phyloP scores from a whole-genome alignment of 92 coral and sea anemone species.

The Zoanthus sansibaricus region DNA sequence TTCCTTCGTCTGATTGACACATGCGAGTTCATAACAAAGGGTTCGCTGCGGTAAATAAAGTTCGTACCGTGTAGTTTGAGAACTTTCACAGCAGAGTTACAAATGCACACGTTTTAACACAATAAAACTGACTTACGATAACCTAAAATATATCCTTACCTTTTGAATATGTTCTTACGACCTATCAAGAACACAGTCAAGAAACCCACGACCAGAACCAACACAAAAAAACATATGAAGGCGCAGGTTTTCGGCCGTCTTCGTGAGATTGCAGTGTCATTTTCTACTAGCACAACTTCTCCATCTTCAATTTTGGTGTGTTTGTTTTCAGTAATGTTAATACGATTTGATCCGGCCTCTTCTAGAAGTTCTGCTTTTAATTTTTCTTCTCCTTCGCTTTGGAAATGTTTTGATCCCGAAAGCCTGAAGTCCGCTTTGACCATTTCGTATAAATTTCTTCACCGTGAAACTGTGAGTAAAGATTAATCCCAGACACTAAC shows the following conservation, averaged over 20 bases:
- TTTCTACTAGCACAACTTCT: constrained; percentile 64
- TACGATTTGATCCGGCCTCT: neutral
- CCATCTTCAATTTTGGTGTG: constrained; percentile 67
- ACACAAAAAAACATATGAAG: constrained; percentile 71
- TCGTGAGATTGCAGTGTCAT: constrained; percentile 57
- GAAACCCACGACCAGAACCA: constrained; percentile 82
- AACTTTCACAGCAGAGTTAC: neutral
- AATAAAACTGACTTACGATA: neutral
- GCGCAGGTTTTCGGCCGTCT: constrained; percentile 79
- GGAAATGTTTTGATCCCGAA: constrained; percentile 62
- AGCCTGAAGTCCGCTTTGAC: constrained; percentile 78
- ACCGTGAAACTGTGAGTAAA: neutral
- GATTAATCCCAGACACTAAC: constrained; percentile 17
- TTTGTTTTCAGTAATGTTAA: constrained; percentile 47
- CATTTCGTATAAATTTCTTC: constrained; percentile 50
- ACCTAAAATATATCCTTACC: constrained; percentile 9
- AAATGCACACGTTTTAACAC: constrained; percentile 11
- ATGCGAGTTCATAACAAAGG: neutral
- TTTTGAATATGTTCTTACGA: constrained; percentile 34
- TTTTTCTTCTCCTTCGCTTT: constrained; percentile 42
- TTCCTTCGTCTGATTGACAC: neutral
- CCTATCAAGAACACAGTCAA: constrained; percentile 77
- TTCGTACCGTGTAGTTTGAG: neutral
- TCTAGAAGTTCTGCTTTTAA: constrained; percentile 3
- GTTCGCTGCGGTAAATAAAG: neutral